Conservation (phyloP, 2,888 invertebrate species). For the Ectemnius lituratus region DNA sequence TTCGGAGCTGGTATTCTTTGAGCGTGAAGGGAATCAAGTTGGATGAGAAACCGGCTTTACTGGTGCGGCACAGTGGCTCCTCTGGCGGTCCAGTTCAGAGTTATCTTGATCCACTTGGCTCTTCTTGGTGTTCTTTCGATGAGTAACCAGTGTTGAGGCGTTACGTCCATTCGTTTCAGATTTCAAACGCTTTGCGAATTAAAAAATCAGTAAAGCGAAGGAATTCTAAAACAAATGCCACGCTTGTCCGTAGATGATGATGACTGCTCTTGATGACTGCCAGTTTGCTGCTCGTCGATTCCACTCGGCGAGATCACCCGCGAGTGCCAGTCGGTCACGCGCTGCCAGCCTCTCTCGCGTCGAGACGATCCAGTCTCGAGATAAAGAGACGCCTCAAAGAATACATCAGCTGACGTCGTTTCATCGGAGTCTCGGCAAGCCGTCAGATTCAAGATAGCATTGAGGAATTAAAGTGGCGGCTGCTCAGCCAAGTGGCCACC, state of each 20-base stretch:
- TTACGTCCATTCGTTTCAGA: constrained; percentile 87
- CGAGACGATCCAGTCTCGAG: too few relatives aligned
- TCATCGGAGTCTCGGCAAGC: too few relatives aligned
- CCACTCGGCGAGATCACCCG: constrained; percentile 12
- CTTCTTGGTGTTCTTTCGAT: not conserved
- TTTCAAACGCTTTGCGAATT: constrained; percentile 96
- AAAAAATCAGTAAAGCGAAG: constrained; percentile 93
- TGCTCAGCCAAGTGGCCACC: not conserved
- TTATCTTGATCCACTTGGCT: constrained; percentile 16
- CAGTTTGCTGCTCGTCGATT: constrained; percentile 6
- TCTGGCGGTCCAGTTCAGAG: constrained; percentile 21
- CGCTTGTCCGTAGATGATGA: constrained; percentile 49
- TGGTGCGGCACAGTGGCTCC: not conserved
- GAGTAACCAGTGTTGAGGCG: constrained; percentile 57
- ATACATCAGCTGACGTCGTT: too few relatives aligned
- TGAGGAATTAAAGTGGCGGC: too few relatives aligned
- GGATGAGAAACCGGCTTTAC: not conserved
- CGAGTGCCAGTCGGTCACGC: not conserved
- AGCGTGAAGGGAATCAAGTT: not conserved
- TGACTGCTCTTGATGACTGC: too few relatives aligned
- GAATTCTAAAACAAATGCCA: constrained; percentile 93
- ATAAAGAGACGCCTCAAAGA: too few relatives aligned
- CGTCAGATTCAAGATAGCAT: too few relatives aligned
- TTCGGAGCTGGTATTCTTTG: not conserved
- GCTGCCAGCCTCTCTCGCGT: too few relatives aligned